These are phyloP conservation scores for Ia io DNA, from an alignment of 2,113 vertebrate genomes.

Conservation along the genomic window DNA sequence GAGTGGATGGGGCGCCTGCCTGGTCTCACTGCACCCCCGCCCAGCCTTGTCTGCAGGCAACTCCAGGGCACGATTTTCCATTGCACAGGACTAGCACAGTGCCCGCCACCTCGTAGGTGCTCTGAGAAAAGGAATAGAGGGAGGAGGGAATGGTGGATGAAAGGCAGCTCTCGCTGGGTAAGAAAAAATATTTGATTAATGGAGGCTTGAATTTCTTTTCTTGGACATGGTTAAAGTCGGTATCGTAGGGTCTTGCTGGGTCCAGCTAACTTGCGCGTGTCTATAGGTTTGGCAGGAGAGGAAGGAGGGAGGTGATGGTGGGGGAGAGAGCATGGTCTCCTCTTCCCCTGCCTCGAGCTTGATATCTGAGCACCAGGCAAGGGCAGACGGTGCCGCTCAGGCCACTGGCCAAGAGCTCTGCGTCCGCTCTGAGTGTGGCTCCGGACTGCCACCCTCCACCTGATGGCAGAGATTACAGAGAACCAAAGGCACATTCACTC, in stretches of 20 bases:
- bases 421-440: not conserved
- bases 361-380: not conserved
- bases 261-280: not conserved
- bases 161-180: not conserved
- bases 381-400: not conserved
- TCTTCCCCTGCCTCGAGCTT: not conserved
- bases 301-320: not conserved
- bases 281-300: not conserved
- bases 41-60: not conserved
- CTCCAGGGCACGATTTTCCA: not conserved
- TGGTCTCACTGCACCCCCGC: accelerated
- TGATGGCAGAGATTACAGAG: slow-evolving; percentile 60
- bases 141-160: too few species aligned
- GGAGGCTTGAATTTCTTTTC: not conserved
- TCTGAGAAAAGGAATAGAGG: not conserved
- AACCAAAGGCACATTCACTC: slow-evolving; percentile 63
- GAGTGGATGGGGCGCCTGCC: not conserved
- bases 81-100: not conserved
- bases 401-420: slow-evolving; percentile 17
- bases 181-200: not conserved
- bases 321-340: not conserved
- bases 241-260: not conserved
- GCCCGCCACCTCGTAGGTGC: not conserved
- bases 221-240: not conserved
- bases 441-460: not conserved